Percentiles rank a stretch among this genome's conserved stretches.
phyloP scores from a whole-genome alignment of 2,888 invertebrate genomes.

The Volucella zonaria region DNA sequence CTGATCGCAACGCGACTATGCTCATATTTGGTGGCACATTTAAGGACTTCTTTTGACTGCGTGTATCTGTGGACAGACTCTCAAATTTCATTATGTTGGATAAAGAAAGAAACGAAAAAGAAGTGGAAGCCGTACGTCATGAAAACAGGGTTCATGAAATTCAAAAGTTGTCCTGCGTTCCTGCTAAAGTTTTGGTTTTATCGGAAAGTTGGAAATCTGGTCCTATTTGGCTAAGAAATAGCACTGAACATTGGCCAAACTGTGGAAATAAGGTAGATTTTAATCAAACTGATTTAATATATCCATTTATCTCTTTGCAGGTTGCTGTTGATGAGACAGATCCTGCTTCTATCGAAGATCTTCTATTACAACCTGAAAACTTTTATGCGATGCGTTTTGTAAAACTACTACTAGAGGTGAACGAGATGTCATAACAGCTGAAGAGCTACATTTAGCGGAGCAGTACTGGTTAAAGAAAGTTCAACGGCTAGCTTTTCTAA shows the following conservation, averaged over 20 bases:
- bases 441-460: too few relatives aligned
- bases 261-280: background rate
- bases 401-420: too few relatives aligned
- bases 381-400: background rate
- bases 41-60: too few relatives aligned
- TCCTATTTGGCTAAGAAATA: background rate
- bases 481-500: background rate
- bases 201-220: background rate
- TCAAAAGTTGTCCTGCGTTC: background rate
- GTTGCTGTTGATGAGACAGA: background rate
- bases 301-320: slow-evolving; percentile 10
- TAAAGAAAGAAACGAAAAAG: background rate
- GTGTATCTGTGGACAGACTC: slow-evolving; percentile 31
- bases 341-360: background rate
- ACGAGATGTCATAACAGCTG: background rate
- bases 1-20: slow-evolving; percentile 29
- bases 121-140: slow-evolving; percentile 25
- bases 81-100: slow-evolving; percentile 28
- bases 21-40: slow-evolving; percentile 22
- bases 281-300: background rate
- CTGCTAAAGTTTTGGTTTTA: background rate
- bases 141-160: slow-evolving; percentile 20
- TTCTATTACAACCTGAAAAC: slow-evolving; percentile 8
- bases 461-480: too few relatives aligned
- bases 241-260: background rate